A percentile compares a stretch with the other conserved stretches of the same genome.
Conservation (phyloP, 2,888 invertebrate genomes). For the Morpho deidamia region DNA sequence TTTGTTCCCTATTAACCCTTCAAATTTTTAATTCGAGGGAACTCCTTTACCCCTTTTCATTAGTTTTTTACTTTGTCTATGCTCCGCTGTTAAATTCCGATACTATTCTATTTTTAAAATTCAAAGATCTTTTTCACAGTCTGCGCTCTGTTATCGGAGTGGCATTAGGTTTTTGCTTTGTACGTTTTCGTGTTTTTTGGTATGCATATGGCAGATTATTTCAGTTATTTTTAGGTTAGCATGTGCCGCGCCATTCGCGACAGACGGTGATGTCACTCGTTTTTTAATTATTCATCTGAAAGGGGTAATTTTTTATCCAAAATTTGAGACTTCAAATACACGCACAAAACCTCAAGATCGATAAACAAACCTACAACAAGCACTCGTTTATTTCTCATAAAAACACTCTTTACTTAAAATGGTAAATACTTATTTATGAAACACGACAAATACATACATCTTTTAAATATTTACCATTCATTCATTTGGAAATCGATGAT, state of each 20-base stretch:
- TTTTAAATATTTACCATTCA: conserved; percentile 13
- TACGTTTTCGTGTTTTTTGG: conserved; percentile 46
- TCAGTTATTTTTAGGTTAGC: conserved; percentile 67
- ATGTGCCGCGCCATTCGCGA: conserved; percentile 65
- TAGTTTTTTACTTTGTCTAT: conserved; percentile 46
- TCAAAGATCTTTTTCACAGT: conserved; percentile 30
- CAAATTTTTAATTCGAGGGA: conserved; percentile 47
- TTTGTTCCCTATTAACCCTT: conserved; percentile 59
- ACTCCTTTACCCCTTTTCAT: conserved; percentile 50
- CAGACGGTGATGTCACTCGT: conserved; percentile 72
- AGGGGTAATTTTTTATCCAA: conserved; percentile 49
- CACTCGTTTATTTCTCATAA: conserved; percentile 2
- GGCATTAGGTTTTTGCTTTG: conserved; percentile 44
- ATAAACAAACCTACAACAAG: conserved; percentile 1
- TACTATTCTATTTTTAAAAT: conserved; percentile 45
- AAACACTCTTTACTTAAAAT: conserved; percentile 5
- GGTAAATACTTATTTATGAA: conserved; percentile 2
- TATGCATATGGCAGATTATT: conserved; percentile 64
- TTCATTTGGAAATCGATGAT: conserved; percentile 29
- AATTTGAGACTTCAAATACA: conserved; percentile 1
- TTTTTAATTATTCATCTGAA: conserved; percentile 52
- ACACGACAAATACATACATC: conserved; percentile 11
- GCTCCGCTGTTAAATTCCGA: conserved; percentile 28
- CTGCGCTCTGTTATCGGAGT: conserved; percentile 40
- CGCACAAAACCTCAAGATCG: conserved; percentile 25